Evolutionary conservation across 2,113 vertebrate species (phyloP).

Genomic region (Zosterops pallidus): DNA sequence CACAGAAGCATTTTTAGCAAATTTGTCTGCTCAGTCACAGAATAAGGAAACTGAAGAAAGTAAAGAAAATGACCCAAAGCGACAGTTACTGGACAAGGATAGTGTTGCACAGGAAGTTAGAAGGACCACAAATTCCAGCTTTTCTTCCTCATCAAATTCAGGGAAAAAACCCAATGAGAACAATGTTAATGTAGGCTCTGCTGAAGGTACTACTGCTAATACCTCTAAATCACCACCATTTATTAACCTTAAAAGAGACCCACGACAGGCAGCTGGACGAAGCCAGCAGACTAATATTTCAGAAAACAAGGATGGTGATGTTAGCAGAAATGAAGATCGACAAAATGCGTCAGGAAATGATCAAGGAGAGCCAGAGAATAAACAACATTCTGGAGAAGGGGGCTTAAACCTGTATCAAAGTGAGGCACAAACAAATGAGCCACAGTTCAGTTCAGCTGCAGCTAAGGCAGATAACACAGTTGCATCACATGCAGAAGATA

Average conservation of each 20-base stretch:
- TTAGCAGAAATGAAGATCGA: constrained; percentile 70
- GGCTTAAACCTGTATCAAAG: constrained; percentile 39
- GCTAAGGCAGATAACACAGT: constrained; percentile 62
- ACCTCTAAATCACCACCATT: constrained; percentile 71
- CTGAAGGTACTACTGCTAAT: constrained; percentile 63
- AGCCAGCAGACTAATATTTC: constrained; percentile 77
- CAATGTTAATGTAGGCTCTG: constrained; percentile 12
- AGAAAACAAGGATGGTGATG: constrained; percentile 73
- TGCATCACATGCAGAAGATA: constrained; percentile 63
- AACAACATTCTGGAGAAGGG: constrained; percentile 57
- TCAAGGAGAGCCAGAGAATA: constrained; percentile 52
- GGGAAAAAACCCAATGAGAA: constrained; percentile 62
- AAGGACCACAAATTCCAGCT: constrained; percentile 37
- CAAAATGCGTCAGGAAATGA: constrained; percentile 40
- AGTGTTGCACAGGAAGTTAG: constrained; percentile 56
- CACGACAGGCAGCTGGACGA: constrained; percentile 83
- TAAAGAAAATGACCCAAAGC: constrained; percentile 67
- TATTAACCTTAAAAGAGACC: constrained; percentile 79
- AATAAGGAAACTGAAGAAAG: constrained; percentile 71
- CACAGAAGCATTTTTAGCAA: constrained; percentile 89
- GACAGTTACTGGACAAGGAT: constrained; percentile 58
- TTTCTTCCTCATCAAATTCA: constrained; percentile 41
- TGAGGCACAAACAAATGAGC: constrained; percentile 40
- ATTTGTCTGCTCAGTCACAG: constrained; percentile 76
- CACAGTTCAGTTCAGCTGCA: constrained; percentile 62